Base-by-base conservation (phyloP, 2,888 invertebrate species). In the Ferrisia virgata region DNA sequence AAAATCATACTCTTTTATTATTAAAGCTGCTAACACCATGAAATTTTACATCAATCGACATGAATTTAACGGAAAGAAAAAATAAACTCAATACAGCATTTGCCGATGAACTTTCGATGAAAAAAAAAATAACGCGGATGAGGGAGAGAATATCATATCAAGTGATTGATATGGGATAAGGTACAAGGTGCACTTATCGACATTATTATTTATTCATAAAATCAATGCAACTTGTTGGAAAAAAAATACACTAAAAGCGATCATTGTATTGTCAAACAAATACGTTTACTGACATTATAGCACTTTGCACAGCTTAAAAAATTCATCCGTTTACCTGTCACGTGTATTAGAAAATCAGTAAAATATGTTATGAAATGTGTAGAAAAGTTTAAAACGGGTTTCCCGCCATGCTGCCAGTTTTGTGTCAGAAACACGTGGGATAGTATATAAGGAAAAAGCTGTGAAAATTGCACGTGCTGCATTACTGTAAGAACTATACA, bases 291-390 rank as follows among this genome's bases (percentile, higher is more conserved):
- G 36, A 76, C 36, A 36, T 76, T 76, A 64, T 36, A 33, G 36
- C 15, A 76, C 72, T 76, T 76, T 8, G 72, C 25, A 18, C n/a
- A 15, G 33, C 31, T 76, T 76, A 18, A 36, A 76, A 76, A 76
- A 76, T 76, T 76, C 72, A 76, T 18, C 33, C 36, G 36, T 36
- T 76, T 11, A 36, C 18, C 72, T 76, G 72, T 76, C 72, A 76
- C 72, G 22, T 36, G 36, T 64, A 64, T 22, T 53, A 53, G 53
- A 11, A 64, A 76, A 36, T 76, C 72, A 76, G n/a, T 18, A 36
- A 76, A 76, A 76, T 76, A 76, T 76, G 72, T 76, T 76, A 76
- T 36, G 72, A 76, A 36, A 76, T 28, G 72, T 33, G 28, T 64
- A 28, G 64, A 64, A 64, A 64, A 64, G 64, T 64, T 28, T 15